phyloP scores from a whole-genome alignment of 2,113 vertebrate species.

The Macquaria ambigua region DNA sequence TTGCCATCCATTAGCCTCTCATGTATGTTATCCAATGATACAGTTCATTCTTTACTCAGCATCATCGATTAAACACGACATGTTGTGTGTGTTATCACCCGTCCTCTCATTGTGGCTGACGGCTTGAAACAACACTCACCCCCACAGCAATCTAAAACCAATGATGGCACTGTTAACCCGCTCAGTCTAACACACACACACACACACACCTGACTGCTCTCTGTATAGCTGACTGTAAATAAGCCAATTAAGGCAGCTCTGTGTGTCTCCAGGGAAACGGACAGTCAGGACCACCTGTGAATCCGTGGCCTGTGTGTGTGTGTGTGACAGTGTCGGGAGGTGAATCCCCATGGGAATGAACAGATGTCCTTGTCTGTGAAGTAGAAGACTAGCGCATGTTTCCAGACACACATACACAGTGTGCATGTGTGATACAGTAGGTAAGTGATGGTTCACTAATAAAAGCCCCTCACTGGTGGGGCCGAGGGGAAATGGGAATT shows the following conservation, averaged over 20 bases:
- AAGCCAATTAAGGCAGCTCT: constrained; percentile 57
- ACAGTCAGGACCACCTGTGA: constrained; percentile 61
- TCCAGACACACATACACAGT: constrained; percentile 32
- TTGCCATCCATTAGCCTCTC: background rate
- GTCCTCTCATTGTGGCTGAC: constrained; percentile 12
- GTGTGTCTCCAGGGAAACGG: constrained; percentile 44
- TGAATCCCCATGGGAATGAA: constrained; percentile 20
- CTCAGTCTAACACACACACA: constrained; percentile 17
- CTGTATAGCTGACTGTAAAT: constrained; percentile 44
- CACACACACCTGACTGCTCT: constrained; percentile 18
- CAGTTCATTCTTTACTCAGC: constrained; percentile 8
- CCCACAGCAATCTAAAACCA: constrained; percentile 27
- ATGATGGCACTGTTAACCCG: constrained; percentile 30
- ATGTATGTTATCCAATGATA: background rate
- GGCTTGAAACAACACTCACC: constrained; percentile 33
- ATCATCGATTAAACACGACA: constrained; percentile 32
- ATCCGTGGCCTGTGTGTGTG: constrained; percentile 15
- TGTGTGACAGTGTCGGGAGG: constrained; percentile 1
- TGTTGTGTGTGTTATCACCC: constrained; percentile 11
- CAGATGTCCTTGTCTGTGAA: constrained; percentile 59
- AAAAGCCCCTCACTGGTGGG: no score
- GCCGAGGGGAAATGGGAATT: no score
- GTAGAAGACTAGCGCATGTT: constrained; percentile 2
- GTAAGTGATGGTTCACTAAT: constrained; percentile 4
- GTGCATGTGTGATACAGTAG: background rate